Conservation (phyloP, 2,888 invertebrate species). For the Acleris sparsana region DNA sequence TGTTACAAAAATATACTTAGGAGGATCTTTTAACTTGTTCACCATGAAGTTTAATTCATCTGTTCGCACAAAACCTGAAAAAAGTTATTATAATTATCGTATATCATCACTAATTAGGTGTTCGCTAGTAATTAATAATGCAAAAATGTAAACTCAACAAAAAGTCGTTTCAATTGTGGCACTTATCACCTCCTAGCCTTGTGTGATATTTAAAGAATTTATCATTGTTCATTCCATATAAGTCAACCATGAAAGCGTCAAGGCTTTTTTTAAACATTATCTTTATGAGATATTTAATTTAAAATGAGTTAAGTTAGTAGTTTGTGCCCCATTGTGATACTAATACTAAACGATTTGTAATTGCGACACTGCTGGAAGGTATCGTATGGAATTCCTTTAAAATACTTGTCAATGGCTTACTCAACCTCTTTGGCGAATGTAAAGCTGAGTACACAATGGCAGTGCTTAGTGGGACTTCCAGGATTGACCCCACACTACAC, state of each 20-base stretch:
- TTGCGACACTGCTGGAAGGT: constrained; percentile 14
- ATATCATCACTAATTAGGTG: constrained; percentile 34
- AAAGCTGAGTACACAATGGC: constrained; percentile 63
- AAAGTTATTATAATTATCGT: constrained; percentile 22
- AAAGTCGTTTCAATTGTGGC: constrained; percentile 3
- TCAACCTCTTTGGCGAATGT: constrained; percentile 69
- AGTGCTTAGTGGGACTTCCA: constrained; percentile 75
- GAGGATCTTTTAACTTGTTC: constrained; percentile 6
- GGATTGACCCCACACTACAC: constrained; percentile 59
- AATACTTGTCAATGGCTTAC: constrained; percentile 54
- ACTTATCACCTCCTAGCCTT: constrained; percentile 18
- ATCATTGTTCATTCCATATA: constrained; percentile 24
- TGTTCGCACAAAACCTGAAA: constrained; percentile 1
- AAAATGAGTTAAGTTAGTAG: background rate
- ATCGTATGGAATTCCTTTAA: constrained; percentile 21
- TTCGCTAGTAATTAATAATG: constrained; percentile 29
- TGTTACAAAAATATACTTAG: too few relatives aligned
- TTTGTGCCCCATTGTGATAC: background rate
- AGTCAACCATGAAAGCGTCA: background rate
- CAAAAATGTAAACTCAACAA: constrained; percentile 27
- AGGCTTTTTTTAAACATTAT: constrained; percentile 8
- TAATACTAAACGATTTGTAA: background rate
- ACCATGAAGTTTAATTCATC: constrained; percentile 3
- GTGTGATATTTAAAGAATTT: constrained; percentile 21
- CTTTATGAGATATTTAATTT: background rate